These are phyloP conservation scores for Lampris megalopsis DNA, from an alignment of 2,113 vertebrate species.

Conservation along the genomic window DNA sequence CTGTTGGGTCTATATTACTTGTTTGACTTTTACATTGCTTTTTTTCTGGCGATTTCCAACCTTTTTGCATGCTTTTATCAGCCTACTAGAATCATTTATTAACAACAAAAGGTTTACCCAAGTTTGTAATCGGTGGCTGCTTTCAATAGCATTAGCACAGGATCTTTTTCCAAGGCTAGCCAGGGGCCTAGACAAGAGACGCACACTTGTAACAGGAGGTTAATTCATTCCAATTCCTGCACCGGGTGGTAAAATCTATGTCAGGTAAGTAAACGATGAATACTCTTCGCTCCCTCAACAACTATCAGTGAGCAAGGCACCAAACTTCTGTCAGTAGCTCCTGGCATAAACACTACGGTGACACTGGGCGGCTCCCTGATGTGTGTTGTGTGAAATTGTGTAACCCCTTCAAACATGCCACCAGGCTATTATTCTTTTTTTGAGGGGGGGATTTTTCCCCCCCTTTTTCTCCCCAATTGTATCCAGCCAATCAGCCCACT, in stretches of 20 bases:
- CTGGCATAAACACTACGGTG: neutral
- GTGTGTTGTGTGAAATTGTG: neutral
- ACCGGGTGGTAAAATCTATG: constrained; percentile 6
- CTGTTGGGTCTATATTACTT: constrained; percentile 29
- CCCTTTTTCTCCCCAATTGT: too few species aligned
- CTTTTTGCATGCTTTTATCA: neutral
- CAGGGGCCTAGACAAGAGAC: neutral
- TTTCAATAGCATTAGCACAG: neutral
- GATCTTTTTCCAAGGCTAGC: neutral
- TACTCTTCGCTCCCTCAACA: too few species aligned
- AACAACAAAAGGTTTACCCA: neutral
- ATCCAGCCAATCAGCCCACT: too few species aligned
- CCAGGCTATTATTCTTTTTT: too few species aligned
- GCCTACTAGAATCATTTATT: neutral
- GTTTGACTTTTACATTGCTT: constrained; percentile 43
- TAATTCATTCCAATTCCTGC: constrained; percentile 15
- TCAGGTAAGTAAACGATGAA: neutral
- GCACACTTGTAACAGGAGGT: neutral
- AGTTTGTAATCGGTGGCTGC: constrained; percentile 3
- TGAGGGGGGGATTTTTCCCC: too few species aligned
- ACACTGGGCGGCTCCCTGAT: neutral
- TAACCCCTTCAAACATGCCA: constrained; percentile 13
- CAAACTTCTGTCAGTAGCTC: neutral
- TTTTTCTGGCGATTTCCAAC: constrained; percentile 23
- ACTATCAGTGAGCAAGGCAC: too few species aligned